Conservation (phyloP, 2,888 invertebrate genomes). For the Mallateleia sp. region DNA sequence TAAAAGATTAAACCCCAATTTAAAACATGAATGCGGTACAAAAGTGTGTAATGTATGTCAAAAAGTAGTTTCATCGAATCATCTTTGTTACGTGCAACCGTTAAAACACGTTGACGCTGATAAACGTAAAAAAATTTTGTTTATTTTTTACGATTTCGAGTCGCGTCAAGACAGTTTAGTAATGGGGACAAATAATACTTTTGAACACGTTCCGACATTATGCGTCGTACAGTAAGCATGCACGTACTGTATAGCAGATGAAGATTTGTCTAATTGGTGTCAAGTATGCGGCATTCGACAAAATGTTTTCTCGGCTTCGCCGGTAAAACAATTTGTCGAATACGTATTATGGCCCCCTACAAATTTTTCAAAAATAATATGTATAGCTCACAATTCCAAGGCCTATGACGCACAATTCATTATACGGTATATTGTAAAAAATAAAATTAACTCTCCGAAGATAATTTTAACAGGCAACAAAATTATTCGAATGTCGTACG, state of each 20-base stretch:
- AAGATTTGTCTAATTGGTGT: background rate
- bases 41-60: too few species aligned
- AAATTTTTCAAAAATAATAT: constrained; percentile 31
- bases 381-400: constrained; percentile 44
- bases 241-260: background rate
- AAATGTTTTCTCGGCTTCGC: constrained; percentile 11
- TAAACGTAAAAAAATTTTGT: too few species aligned
- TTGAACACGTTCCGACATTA: too few species aligned
- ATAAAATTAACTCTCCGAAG: constrained; percentile 37
- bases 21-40: too few species aligned
- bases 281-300: constrained; percentile 4
- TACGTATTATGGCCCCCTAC: constrained; percentile 11
- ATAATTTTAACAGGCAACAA: constrained; percentile 78
- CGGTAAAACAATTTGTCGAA: constrained; percentile 41
- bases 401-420: background rate
- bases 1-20: too few species aligned
- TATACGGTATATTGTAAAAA: background rate
- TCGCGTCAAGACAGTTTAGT: too few species aligned
- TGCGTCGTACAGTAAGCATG: too few species aligned
- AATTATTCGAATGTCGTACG: constrained; percentile 66
- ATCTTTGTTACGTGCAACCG: too few species aligned
- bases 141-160: too few species aligned
- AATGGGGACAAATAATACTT: too few species aligned
- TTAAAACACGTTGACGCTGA: too few species aligned
- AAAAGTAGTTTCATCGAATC: too few species aligned